Evolutionary conservation across 1,140 invertebrate species (phyloP).

Genomic region (Dolichoris vasculosae): DNA sequence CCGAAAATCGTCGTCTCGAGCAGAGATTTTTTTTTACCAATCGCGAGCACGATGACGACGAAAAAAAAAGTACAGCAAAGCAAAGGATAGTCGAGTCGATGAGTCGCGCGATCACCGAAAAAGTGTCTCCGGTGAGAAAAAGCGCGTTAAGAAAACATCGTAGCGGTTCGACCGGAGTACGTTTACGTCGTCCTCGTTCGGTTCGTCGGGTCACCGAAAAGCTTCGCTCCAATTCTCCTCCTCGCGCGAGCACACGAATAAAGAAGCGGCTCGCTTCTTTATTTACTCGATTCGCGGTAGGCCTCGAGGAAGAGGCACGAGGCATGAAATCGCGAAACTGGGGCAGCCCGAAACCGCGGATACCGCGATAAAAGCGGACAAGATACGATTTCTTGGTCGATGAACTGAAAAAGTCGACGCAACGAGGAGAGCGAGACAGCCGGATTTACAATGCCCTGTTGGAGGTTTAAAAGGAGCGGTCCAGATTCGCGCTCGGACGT

Average conservation of each 20-base stretch:
- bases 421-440: not conserved
- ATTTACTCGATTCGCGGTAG: not conserved
- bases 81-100: too few species aligned
- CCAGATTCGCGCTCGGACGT: not conserved
- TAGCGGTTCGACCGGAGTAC: not conserved
- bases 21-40: too few species aligned
- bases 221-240: constrained; percentile 19
- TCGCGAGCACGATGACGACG: too few species aligned
- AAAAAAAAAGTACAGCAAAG: too few species aligned
- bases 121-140: too few species aligned
- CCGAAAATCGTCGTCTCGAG: too few species aligned
- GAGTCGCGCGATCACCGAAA: too few species aligned
- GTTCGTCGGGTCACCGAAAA: constrained; percentile 13
- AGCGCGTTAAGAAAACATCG: too few species aligned
- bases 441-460: not conserved
- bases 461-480: not conserved
- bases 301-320: not conserved
- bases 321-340: constrained; percentile 14
- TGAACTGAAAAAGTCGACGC: not conserved
- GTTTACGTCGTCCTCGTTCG: not conserved
- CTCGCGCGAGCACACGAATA: not conserved
- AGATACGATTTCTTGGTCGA: not conserved
- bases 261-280: not conserved
- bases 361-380: constrained; percentile 2
- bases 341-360: not conserved